phyloP scores from a whole-genome alignment of 2,113 vertebrate species.

The Tachuris rubrigastra region DNA sequence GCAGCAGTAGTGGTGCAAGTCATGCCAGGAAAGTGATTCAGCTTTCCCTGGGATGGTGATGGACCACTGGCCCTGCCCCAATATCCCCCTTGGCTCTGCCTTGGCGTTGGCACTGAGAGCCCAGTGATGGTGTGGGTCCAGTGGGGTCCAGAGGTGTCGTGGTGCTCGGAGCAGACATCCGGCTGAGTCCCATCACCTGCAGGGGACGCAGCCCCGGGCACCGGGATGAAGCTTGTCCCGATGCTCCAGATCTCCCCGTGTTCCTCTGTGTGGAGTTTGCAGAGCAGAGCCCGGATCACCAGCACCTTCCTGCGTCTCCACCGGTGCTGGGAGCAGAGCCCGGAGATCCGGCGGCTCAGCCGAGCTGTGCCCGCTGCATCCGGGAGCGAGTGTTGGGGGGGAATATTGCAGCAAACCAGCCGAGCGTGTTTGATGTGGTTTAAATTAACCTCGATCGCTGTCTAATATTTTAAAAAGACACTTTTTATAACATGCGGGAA shows the following conservation, averaged over 20 bases:
- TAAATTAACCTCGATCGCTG: conserved; percentile 30
- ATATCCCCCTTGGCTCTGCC: background rate
- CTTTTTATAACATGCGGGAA: conserved; percentile 38
- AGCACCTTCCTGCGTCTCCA: accelerated
- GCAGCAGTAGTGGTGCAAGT: background rate
- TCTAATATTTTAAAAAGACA: conserved; percentile 46
- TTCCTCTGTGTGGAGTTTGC: background rate
- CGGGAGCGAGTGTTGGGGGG: background rate
- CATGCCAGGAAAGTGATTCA: accelerated
- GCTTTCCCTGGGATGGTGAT: background rate
- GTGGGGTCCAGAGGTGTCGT: accelerated
- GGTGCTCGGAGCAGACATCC: accelerated
- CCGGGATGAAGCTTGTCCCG: accelerated
- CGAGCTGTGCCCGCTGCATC: accelerated
- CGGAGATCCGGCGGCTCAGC: accelerated
- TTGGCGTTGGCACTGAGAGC: accelerated
- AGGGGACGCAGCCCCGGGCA: accelerated
- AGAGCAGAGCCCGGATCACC: background rate
- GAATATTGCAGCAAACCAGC: background rate
- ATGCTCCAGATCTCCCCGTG: accelerated
- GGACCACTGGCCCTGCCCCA: accelerated
- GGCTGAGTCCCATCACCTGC: background rate
- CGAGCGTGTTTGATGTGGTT: background rate
- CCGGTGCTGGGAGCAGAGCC: accelerated
- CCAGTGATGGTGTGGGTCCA: background rate